Evolutionary conservation across 2,888 invertebrate genomes (phyloP).

Genomic region (Cerceris ruficornis): DNA sequence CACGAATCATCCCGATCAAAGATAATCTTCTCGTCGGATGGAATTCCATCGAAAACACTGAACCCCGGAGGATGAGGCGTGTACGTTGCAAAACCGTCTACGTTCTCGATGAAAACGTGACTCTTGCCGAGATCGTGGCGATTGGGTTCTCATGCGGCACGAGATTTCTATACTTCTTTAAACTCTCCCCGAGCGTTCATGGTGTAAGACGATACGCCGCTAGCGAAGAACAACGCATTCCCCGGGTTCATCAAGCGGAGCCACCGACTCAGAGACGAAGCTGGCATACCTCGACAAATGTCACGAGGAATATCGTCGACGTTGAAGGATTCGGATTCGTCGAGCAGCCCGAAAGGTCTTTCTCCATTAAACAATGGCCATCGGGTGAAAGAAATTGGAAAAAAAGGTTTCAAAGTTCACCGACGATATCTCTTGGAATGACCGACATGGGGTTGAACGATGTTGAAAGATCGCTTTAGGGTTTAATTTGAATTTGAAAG

Average conservation of each 20-base stretch:
- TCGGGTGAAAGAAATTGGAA: not conserved
- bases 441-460: not conserved
- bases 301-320: conserved; percentile 34
- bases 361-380: conserved; percentile 9
- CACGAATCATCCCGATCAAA: not conserved
- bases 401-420: not conserved
- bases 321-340: conserved; percentile 29
- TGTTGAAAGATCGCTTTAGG: no score
- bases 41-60: conserved; percentile 29
- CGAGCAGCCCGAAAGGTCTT: conserved; percentile 4
- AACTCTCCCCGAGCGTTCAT: conserved; percentile 25
- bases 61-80: conserved; percentile 16
- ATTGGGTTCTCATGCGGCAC: conserved; percentile 48
- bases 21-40: not conserved
- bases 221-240: conserved; percentile 50
- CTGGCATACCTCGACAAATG: conserved; percentile 50
- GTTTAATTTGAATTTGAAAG: no score
- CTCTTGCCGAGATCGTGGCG: conserved; percentile 43
- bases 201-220: conserved; percentile 52
- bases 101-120: conserved; percentile 55
- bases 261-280: conserved; percentile 16
- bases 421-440: not conserved
- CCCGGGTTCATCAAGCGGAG: conserved; percentile 21
- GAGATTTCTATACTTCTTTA: conserved; percentile 33
- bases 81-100: conserved; percentile 46